These are phyloP conservation scores for Drosophila monieri DNA, from an alignment of 2,888 invertebrate genomes.

Conservation along the genomic window DNA sequence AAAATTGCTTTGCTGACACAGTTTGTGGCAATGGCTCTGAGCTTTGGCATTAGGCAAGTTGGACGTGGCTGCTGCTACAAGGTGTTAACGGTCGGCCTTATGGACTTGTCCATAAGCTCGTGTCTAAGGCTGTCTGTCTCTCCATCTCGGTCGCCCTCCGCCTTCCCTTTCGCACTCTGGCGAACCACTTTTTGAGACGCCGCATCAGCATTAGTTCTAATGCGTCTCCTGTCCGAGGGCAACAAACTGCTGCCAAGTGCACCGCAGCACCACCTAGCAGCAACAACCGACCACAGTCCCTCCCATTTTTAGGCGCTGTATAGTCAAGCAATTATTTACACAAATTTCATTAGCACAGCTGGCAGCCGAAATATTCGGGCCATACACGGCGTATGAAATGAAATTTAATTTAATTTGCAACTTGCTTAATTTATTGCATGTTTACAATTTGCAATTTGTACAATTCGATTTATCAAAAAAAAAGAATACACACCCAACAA, in stretches of 20 bases:
- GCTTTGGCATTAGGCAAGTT: slow-evolving; percentile 78
- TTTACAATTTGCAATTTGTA: slow-evolving; percentile 79
- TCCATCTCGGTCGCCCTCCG: slow-evolving; percentile 3
- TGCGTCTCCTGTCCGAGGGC: slow-evolving; percentile 65
- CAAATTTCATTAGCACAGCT: slow-evolving; percentile 75
- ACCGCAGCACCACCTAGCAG: slow-evolving; percentile 5
- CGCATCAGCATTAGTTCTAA: slow-evolving; percentile 78
- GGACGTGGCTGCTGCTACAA: slow-evolving; percentile 76
- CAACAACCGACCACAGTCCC: slow-evolving; percentile 1
- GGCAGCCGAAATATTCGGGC: slow-evolving; percentile 46
- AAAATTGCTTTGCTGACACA: slow-evolving; percentile 78
- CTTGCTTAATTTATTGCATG: slow-evolving; percentile 78
- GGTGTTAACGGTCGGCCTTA: slow-evolving; percentile 77
- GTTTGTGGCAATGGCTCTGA: slow-evolving; percentile 79
- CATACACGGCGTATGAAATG: slow-evolving; percentile 48
- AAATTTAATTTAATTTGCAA: slow-evolving; percentile 76
- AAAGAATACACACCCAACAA: slow-evolving; percentile 6
- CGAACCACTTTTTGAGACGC: slow-evolving; percentile 45
- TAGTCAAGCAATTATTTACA: slow-evolving; percentile 70
- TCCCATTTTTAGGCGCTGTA: slow-evolving; percentile 26
- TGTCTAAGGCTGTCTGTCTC: slow-evolving; percentile 69
- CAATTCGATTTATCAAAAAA: slow-evolving; percentile 74
- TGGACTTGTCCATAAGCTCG: slow-evolving; percentile 78
- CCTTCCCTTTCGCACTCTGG: not conserved
- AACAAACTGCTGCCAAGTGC: slow-evolving; percentile 69